phyloP scores from a whole-genome alignment of 2,113 vertebrate genomes.

The Leiothrix lutea region DNA sequence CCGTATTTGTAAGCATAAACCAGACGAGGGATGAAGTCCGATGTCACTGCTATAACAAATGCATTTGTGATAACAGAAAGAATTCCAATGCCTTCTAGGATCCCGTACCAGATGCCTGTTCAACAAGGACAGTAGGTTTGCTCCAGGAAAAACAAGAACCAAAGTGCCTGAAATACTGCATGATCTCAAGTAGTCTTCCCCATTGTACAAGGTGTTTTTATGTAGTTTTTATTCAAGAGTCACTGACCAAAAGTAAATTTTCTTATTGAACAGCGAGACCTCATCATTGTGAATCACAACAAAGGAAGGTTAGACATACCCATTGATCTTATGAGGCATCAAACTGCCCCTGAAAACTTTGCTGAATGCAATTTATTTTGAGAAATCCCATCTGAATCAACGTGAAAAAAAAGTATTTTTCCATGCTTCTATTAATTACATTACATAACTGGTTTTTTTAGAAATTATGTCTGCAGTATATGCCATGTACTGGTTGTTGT shows the following conservation, averaged over 20 bases:
- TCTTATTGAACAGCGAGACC: neutral
- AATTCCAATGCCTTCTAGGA: constrained; percentile 93
- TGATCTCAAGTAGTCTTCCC: neutral
- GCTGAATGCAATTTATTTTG: neutral
- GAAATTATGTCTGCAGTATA: neutral
- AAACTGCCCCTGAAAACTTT: neutral
- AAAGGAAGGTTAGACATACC: neutral
- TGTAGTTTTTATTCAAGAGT: neutral
- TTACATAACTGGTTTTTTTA: neutral
- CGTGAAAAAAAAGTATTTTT: neutral
- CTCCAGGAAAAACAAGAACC: neutral
- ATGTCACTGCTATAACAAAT: constrained; percentile 95
- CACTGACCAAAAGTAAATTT: neutral
- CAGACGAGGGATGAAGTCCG: constrained; percentile 95
- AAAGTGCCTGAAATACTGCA: neutral
- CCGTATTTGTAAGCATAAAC: constrained; percentile 95
- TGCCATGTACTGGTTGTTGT: neutral
- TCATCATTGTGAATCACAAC: neutral
- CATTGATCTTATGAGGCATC: neutral
- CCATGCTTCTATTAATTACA: neutral
- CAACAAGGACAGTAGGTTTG: constrained; percentile 50
- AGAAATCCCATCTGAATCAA: neutral
- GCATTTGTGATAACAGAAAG: constrained; percentile 96
- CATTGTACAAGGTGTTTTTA: neutral
- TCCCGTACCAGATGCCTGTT: constrained; percentile 94